Evolutionary conservation across 2,113 vertebrate genomes (phyloP), one percentile per base, ranked within the genome.

Genomic region (Asarcornis scutulata): DNA sequence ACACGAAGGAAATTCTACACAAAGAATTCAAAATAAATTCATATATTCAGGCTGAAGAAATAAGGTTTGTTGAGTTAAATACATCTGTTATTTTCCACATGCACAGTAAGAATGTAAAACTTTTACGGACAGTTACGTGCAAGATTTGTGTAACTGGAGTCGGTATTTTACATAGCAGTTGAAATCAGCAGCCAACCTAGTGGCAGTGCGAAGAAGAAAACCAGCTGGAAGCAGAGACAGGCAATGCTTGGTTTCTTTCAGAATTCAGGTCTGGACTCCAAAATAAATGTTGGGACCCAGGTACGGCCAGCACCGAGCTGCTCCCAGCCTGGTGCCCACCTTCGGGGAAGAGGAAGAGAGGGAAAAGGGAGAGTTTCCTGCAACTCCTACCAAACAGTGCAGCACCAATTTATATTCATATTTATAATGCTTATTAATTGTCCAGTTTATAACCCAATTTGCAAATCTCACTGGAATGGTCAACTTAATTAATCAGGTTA

Each of bases 221-320:
- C 0, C 2, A 8, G n/a, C 0, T 0, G 6, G 9, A 0, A 5
- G 48, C 1, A 36, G 38, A 1, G 14, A 29, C 2, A 11, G 46
- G 27, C 69, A n/a, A 13, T 0, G 3, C 50, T 66, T 40, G 34
- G 17, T 32, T 31, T 16, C 88, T 76, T 23, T 76, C 2, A 22
- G 44, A 8, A 77, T 93, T 66, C 86, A 27, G 58, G 5, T 68
- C 87, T 91, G 84, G 60, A 1, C 6, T 29, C n/a, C 2, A 23
- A 9, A 26, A 7, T 6, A 6, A 64, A 14, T 6, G 6, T 4
- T 4, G 1, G 74, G 6, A n/a, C 12, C 1, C 5, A 67, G 56
- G 48, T 68, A 15, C 0, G 0, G 53, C 6, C 36, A 48, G 66
- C 13, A 3, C 10, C 1, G 2, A 40, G 53, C 72, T 0, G 22